Evolutionary conservation across 2,888 invertebrate species (phyloP), one percentile per base, ranked within the genome.

Genomic region (Auanema sp.): DNA sequence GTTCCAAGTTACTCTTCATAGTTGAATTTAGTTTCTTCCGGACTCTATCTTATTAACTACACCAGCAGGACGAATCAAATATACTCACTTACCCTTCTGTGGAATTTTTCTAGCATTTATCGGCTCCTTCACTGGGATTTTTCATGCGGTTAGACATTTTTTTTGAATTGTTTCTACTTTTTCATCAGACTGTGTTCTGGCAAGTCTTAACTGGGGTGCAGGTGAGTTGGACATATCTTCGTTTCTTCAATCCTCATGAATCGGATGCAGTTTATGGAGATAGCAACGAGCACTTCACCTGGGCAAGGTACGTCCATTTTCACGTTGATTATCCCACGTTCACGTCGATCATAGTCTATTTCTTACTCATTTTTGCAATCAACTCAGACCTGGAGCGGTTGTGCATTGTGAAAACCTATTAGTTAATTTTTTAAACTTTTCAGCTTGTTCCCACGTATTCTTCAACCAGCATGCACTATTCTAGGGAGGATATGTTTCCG

Each of bases 201-300:
- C 73, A 73, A 71, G 64, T 65, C n/a, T 18, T 64, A 18, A 54
- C 79, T 47, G 79, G 75, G n/a, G 64, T 78, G 18, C 81, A 81
- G 69, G 72, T 80, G 23, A 63, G 73, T 1, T 81, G 81, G 81
- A 76, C 79, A 8, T 81, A 81, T 63, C 71, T 81, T n/a, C 75
- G 81, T 8, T 81, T 82, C 65, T 66, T 76, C 63, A 72, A 78
- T 60, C 69, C 72, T 0, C 71, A 74, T 51, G 70, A 77, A 51
- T 67, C 68, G 1, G 74, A 75, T 44, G 75, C 72, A 18, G 68
- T 75, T 43, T 67, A 71, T 56, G 81, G 81, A 41, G 81, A 81
- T 54, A 60, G 68, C 44, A 79, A 76, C 54, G 81, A 81, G 25
- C 81, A 81, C 52, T 81, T 81, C 64, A 72, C 79, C 16, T 81